phyloP scores from a whole-genome alignment of 2,113 vertebrate genomes.

The Notiomystis cincta region DNA sequence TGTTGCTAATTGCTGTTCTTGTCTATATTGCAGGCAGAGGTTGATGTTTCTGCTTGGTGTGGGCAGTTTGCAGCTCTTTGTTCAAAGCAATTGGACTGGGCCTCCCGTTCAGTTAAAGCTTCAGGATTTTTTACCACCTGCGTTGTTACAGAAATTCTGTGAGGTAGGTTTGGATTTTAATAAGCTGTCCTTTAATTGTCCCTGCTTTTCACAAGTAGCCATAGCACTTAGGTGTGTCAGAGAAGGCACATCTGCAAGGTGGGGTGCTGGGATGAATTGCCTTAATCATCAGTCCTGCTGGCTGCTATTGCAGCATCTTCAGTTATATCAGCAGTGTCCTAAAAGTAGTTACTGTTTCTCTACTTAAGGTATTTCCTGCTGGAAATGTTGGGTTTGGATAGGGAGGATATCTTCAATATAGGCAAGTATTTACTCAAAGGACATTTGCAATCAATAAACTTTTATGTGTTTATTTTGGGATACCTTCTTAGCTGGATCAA shows the following conservation, averaged over 20 bases:
- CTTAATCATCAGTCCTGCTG: accelerated
- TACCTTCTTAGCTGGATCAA: not conserved
- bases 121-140: constrained; percentile 79
- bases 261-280: not conserved
- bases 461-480: not conserved
- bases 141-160: constrained; percentile 69
- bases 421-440: not conserved
- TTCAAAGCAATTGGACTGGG: constrained; percentile 96
- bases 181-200: not conserved
- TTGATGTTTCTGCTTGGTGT: constrained; percentile 82
- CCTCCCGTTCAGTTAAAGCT: constrained; percentile 77
- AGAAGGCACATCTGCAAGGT: not conserved
- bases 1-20: not conserved
- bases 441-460: not conserved
- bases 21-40: constrained; percentile 75
- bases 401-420: not conserved
- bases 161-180: constrained; percentile 76
- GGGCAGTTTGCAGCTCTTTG: constrained; percentile 87
- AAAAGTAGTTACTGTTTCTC: not conserved
- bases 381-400: not conserved
- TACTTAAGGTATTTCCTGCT: not conserved
- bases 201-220: not conserved
- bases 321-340: not conserved
- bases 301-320: not conserved
- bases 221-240: not conserved